phyloP scores from a whole-genome alignment of 1,140 invertebrate genomes.

The Papilio polyxenes region DNA sequence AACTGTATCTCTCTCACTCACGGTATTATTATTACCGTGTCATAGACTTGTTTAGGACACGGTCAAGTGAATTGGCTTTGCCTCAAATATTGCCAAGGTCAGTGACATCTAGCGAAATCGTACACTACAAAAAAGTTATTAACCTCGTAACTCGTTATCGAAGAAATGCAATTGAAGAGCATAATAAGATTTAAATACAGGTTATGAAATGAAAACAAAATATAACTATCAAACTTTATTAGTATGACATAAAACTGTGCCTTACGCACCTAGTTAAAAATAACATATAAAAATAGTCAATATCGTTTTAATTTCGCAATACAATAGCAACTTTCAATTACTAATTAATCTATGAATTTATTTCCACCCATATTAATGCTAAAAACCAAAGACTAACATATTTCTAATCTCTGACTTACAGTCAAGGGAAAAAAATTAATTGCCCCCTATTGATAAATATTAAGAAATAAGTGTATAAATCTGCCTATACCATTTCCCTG shows the following conservation, averaged over 20 bases:
- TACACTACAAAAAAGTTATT: background rate
- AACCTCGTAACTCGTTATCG: background rate
- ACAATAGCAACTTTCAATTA: slow-evolving; percentile 47
- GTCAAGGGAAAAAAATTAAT: background rate
- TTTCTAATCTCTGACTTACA: background rate
- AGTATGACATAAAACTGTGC: slow-evolving; percentile 48
- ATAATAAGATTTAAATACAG: background rate
- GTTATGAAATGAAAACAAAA: background rate
- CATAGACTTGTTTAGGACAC: background rate
- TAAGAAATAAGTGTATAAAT: background rate
- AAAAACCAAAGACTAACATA: slow-evolving; percentile 11
- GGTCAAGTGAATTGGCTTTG: slow-evolving; percentile 7
- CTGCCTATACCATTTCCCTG: background rate
- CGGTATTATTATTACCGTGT: too few species aligned
- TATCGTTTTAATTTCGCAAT: slow-evolving; percentile 42
- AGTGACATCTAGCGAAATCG: background rate
- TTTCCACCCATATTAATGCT: background rate
- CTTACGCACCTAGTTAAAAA: slow-evolving; percentile 30
- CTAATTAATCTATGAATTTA: slow-evolving; percentile 14
- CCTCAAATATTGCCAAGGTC: slow-evolving; percentile 1
- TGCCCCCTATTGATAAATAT: background rate
- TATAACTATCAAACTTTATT: slow-evolving; percentile 53
- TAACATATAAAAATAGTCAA: slow-evolving; percentile 50
- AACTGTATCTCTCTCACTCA: too few species aligned
- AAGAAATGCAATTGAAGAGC: background rate